Evolutionary conservation across 2,113 vertebrate genomes (phyloP).

Genomic region (Chauna torquata): DNA sequence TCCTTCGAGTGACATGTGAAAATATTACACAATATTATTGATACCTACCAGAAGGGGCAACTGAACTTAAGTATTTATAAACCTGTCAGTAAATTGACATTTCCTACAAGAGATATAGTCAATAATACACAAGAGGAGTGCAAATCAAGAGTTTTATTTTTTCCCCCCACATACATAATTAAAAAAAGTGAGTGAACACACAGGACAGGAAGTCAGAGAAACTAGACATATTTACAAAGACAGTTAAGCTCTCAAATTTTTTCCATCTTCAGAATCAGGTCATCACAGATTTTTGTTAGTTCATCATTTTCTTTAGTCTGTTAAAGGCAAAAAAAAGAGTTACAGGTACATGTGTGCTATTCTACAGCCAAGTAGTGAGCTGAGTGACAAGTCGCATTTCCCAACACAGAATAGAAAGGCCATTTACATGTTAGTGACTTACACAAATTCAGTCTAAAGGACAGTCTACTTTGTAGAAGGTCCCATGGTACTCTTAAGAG

Average conservation of each 20-base stretch:
- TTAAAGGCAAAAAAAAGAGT: not conserved
- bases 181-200: slow-evolving; percentile 16
- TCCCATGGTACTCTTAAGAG: not conserved
- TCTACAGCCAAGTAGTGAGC: fast-evolving
- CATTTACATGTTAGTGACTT: not conserved
- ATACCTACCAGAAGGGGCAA: not conserved
- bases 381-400: not conserved
- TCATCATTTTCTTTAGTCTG: slow-evolving; percentile 85
- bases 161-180: not conserved
- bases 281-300: slow-evolving; percentile 88
- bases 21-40: not conserved
- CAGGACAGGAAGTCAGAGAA: not conserved
- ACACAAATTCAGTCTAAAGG: not conserved
- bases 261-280: slow-evolving; percentile 69
- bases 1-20: not conserved
- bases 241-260: slow-evolving; percentile 35
- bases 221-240: slow-evolving; percentile 44
- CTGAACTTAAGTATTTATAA: not conserved
- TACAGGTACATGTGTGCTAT: not conserved
- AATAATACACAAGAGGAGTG: not conserved
- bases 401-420: not conserved
- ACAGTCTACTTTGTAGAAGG: not conserved
- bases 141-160: slow-evolving; percentile 38
- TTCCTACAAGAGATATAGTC: not conserved
- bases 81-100: not conserved